Conservation (phyloP, 2,888 invertebrate genomes). For the Tenodera sinensis region DNA sequence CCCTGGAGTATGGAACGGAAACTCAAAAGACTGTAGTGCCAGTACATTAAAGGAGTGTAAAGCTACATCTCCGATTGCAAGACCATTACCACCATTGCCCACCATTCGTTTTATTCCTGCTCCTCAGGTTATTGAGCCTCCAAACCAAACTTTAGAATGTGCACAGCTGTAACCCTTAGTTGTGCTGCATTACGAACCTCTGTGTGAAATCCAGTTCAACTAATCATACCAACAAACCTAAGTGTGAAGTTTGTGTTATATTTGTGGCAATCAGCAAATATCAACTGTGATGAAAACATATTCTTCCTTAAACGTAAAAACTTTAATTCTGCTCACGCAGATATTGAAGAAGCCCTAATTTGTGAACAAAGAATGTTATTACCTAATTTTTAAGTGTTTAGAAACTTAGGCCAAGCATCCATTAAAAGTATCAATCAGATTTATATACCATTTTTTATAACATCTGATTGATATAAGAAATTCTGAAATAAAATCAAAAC, state of each 20-base stretch:
- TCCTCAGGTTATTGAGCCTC: slow-evolving; percentile 7
- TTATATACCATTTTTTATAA: not conserved
- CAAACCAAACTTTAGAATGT: slow-evolving; percentile 18
- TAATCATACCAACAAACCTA: not conserved
- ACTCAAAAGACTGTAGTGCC: slow-evolving; percentile 12
- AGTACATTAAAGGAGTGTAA: slow-evolving; percentile 5
- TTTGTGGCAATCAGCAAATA: not conserved
- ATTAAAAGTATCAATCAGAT: not conserved
- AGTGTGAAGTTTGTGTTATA: not conserved
- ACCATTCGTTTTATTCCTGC: slow-evolving; percentile 19
- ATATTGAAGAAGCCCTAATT: not conserved
- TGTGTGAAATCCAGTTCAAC: not conserved
- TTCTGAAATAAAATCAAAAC: too few relatives aligned
- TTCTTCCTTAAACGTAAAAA: not conserved
- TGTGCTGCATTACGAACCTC: not conserved
- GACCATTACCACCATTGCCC: slow-evolving; percentile 21
- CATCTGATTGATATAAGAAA: not conserved
- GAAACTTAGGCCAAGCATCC: not conserved
- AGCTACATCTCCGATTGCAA: not conserved
- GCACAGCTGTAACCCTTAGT: slow-evolving; percentile 17
- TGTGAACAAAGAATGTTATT: not conserved
- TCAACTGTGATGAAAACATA: slow-evolving; percentile 17
- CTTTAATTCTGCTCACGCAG: not conserved
- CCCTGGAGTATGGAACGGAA: slow-evolving; percentile 17
- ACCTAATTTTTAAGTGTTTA: slow-evolving; percentile 17